phyloP scores from a whole-genome alignment of 2,113 vertebrate genomes.

The Columba janthina region DNA sequence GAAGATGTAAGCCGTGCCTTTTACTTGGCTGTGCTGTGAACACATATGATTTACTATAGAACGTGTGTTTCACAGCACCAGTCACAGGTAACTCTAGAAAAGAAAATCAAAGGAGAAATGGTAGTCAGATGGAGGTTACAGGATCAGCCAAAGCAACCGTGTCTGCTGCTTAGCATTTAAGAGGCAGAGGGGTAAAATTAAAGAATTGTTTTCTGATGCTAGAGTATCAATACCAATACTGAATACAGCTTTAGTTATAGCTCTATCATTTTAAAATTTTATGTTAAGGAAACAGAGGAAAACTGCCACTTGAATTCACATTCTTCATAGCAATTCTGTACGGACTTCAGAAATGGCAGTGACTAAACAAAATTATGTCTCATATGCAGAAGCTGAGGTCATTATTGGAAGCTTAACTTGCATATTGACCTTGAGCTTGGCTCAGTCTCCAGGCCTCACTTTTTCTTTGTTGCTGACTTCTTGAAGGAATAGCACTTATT shows the following conservation, averaged over 20 bases:
- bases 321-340: not conserved
- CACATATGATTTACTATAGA: rapidly evolving
- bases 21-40: not conserved
- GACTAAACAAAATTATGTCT: not conserved
- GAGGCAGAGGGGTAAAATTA: not conserved
- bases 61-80: not conserved
- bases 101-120: not conserved
- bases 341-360: not conserved
- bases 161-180: not conserved
- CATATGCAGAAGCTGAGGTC: not conserved
- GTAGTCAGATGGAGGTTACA: not conserved
- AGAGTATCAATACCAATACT: not conserved
- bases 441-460: not conserved
- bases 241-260: not conserved
- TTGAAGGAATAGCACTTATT: not conserved
- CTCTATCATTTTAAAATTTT: not conserved
- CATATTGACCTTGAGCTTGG: not conserved
- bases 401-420: not conserved
- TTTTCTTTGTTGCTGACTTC: not conserved
- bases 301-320: not conserved
- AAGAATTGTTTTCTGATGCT: not conserved
- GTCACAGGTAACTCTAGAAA: not conserved
- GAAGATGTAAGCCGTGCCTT: not conserved
- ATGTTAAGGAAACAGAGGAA: not conserved
- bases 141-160: not conserved